Conservation (phyloP, 2,113 vertebrate species). For the Pseudorhombus dupliciocellatus region DNA sequence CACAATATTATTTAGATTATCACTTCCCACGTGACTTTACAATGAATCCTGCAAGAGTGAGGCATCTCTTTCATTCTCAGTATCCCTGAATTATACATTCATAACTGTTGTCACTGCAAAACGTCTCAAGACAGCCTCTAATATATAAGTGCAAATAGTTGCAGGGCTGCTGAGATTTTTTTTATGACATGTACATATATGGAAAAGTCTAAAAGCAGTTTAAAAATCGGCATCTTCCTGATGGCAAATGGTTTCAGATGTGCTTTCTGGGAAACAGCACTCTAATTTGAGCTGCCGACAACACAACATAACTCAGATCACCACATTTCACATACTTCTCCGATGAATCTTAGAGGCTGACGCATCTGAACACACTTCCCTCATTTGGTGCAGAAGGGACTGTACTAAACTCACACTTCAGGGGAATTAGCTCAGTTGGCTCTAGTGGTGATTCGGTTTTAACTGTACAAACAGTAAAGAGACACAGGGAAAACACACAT, state of each 20-base stretch:
- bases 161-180: neutral
- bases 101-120: no score
- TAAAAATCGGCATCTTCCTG: neutral
- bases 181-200: neutral
- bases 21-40: no score
- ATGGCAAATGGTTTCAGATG: neutral
- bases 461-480: neutral
- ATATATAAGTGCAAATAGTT: neutral
- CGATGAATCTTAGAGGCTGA: constrained; percentile 26
- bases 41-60: no score
- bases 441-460: neutral
- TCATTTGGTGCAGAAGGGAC: constrained; percentile 19
- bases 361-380: constrained; percentile 16
- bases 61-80: neutral
- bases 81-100: neutral
- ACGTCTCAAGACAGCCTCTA: neutral
- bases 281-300: constrained; percentile 10
- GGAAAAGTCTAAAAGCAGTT: neutral
- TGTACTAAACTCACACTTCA: constrained; percentile 10
- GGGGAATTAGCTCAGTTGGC: neutral
- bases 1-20: neutral
- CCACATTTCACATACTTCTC: constrained; percentile 18
- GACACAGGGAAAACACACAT: neutral
- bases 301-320: constrained; percentile 7
- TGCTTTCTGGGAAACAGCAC: neutral